Evolutionary conservation across 1,140 invertebrate species (phyloP).

Genomic region (Drosophila neocordata): DNA sequence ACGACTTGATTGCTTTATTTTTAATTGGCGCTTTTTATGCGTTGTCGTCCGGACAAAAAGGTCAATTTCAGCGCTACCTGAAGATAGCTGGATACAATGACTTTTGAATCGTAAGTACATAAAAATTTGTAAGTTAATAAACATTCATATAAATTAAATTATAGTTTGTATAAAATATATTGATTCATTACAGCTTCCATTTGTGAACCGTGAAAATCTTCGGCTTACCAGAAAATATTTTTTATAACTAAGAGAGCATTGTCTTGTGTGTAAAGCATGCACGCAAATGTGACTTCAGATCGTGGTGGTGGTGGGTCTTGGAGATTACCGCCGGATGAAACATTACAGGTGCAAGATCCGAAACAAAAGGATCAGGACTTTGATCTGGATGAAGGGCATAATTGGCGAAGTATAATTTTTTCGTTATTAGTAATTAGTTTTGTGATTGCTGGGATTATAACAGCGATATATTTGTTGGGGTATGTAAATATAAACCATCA

Average conservation of each 20-base stretch:
- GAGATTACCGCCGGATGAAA: conserved; percentile 94
- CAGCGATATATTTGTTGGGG: conserved; percentile 92
- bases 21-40: too few species aligned
- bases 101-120: too few species aligned
- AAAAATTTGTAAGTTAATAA: too few species aligned
- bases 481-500: conserved; percentile 62
- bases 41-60: too few species aligned
- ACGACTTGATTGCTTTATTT: too few species aligned
- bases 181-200: conserved; percentile 29
- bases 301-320: conserved; percentile 88
- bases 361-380: conserved; percentile 89
- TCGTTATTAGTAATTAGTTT: conserved; percentile 92
- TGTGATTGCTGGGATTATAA: conserved; percentile 92
- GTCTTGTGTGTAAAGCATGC: conserved; percentile 84
- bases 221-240: conserved; percentile 34
- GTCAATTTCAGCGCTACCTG: too few species aligned
- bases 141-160: neutral
- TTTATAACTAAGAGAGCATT: conserved; percentile 24
- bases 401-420: conserved; percentile 93
- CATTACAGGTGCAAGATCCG: conserved; percentile 92
- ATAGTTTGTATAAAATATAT: neutral
- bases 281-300: conserved; percentile 92
- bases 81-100: too few species aligned
- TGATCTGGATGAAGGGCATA: conserved; percentile 89
- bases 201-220: conserved; percentile 40